Percentiles rank a stretch among this genome's conserved stretches.
Evolutionary conservation across 1,140 invertebrate genomes (phyloP).

Genomic region (Saccostrea cuccullata): DNA sequence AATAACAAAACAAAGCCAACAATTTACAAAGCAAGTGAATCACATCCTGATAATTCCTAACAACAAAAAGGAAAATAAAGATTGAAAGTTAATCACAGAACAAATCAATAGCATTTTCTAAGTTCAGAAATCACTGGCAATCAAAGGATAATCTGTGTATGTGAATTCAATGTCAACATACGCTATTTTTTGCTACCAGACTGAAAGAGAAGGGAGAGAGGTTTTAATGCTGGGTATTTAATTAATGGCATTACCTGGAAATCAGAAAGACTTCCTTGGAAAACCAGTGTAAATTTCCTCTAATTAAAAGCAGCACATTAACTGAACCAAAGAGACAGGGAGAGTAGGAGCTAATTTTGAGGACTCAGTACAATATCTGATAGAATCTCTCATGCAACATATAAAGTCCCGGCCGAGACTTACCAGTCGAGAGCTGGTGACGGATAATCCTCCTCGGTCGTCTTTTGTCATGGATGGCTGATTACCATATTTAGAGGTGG

Average conservation of each 20-base stretch:
- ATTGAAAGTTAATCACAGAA: conserved; percentile 1
- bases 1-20: neutral
- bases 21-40: no score
- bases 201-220: conserved; percentile 1
- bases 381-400: neutral
- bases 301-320: conserved; percentile 13
- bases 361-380: neutral
- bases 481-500: conserved; percentile 58
- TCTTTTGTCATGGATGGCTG: conserved; percentile 72
- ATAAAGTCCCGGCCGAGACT: conserved; percentile 19
- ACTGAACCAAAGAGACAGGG: neutral
- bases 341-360: neutral
- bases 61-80: neutral
- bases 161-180: conserved; percentile 28
- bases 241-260: neutral
- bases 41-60: conserved; percentile 13
- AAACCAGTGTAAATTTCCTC: conserved; percentile 27
- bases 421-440: conserved; percentile 72
- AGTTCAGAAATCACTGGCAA: conserved; percentile 29
- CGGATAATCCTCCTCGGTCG: conserved; percentile 64
- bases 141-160: conserved; percentile 17
- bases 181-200: conserved; percentile 31
- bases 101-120: neutral
- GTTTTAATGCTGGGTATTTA: neutral
- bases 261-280: conserved; percentile 10